Base-by-base conservation (phyloP, 1,140 invertebrate species). In the Cydia splendana region DNA sequence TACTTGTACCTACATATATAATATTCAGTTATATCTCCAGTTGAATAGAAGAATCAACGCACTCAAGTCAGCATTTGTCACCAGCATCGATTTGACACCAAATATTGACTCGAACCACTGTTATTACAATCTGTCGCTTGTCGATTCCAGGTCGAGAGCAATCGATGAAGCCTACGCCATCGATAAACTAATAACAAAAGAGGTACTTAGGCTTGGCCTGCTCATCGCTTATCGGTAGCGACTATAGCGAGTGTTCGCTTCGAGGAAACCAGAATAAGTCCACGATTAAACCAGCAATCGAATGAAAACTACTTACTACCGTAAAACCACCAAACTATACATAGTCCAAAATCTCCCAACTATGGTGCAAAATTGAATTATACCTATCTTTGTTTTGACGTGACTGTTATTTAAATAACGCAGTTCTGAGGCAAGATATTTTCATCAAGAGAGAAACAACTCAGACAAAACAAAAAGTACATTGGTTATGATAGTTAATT, bases 111-210 rank as follows among this genome's bases (percentile, higher is more conserved):
- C 65, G 24, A 71, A 71, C 38, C 67, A 15, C n/a, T 71, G 67
- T 71, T 71, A 71, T 71, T 71, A n/a, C 67, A 71, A 71, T 34
- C 57, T 62, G 57, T 62, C 65, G 65, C 67, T 71, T 71, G 67
- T 71, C 67, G n/a, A 42, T 71, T 71, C 20, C 67, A 18, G 67
- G 9, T 71, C 67, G 34, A 71, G 67, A 71, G 34, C 67, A 71
- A 62, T 69, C 34, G 67, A 71, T 42, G 67, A 71, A 15, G 67
- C 67, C 67, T 71, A 71, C 67, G 34, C 67, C n/a, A 71, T 71
- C 67, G 34, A 71, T 71, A 71, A 71, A 71, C 67, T 45, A 71
- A 71, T 71, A 71, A 38, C 24, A 30, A 67, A 30, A 38, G 30
- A 71, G 67, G 67, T 71, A 38, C 67, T 71, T 71, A 71, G 20